Evolutionary conservation across 2,113 vertebrate genomes (phyloP).

Genomic region (Podarcis muralis): DNA sequence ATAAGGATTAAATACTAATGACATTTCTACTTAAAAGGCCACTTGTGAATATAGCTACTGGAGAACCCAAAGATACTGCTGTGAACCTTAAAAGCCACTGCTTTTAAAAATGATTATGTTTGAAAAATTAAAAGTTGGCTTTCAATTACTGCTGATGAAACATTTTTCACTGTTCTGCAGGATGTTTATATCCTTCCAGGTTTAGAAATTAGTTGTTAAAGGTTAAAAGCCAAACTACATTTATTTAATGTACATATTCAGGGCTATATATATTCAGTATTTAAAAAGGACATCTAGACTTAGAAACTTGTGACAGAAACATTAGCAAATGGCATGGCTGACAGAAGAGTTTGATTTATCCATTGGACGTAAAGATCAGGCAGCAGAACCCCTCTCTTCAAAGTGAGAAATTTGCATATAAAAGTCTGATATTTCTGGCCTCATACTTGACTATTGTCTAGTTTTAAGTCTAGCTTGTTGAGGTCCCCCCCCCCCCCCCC

Average conservation of each 20-base stretch:
- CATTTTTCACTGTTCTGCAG: slow-evolving; percentile 39
- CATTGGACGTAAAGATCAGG: neutral
- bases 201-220: slow-evolving; percentile 29
- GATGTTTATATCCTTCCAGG: slow-evolving; percentile 23
- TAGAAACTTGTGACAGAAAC: slow-evolving; percentile 27
- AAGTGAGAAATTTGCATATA: neutral
- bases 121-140: slow-evolving; percentile 61
- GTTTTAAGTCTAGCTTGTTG: neutral
- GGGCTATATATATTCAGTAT: neutral
- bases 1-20: slow-evolving; percentile 13
- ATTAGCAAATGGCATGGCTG: neutral
- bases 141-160: slow-evolving; percentile 32
- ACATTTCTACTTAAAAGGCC: slow-evolving; percentile 25
- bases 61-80: slow-evolving; percentile 29
- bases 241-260: slow-evolving; percentile 28
- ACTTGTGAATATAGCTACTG: slow-evolving; percentile 15
- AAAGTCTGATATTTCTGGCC: neutral
- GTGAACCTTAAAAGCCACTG: slow-evolving; percentile 39
- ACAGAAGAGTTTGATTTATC: slow-evolving; percentile 17
- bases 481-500: neutral
- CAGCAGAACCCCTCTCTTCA: neutral
- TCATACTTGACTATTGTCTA: neutral
- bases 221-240: slow-evolving; percentile 48
- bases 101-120: slow-evolving; percentile 49
- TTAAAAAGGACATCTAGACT: neutral